Base-by-base conservation (phyloP, 30 jellyfish, hydroid and myxozoan genomes). In the Chironex yamaguchii region DNA sequence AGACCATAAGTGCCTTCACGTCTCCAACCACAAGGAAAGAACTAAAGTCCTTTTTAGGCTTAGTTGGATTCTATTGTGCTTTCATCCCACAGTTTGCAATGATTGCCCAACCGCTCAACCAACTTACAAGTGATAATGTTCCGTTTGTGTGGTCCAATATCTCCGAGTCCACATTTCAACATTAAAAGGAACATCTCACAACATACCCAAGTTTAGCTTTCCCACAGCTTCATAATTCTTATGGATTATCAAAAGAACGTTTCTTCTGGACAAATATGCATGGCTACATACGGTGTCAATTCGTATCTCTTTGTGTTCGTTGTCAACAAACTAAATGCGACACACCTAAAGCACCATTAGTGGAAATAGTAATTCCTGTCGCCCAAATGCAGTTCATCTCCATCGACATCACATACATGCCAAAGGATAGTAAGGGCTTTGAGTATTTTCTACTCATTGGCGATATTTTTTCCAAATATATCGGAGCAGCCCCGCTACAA, bases 341-440 rank as follows among this genome's bases (percentile, higher is more conserved):
- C 64, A 23, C 75, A 6, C 91, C 91, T 29, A 80, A 9, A 4
- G 26, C 3, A 23, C 81, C 81, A 11, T n/a, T n/a, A n/a, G n/a
- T n/a, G n/a, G n/a, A n/a, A n/a, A n/a, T n/a, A n/a, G n/a, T n/a
- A n/a, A n/a, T n/a, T n/a, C n/a, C n/a, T n/a, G n/a, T 62, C 30
- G 91, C 85, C 4, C 91, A 82, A 9, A 80, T 63, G 91, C 91
- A 80, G 31, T 49, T 80, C n/a, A n/a, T n/a, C n/a, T n/a, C n/a
- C n/a, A n/a, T n/a, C n/a, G n/a, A n/a, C n/a, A n/a, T n/a, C n/a
- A n/a, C n/a, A n/a, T n/a, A n/a, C n/a, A n/a, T n/a, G n/a, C n/a
- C n/a, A n/a, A n/a, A n/a, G n/a, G n/a, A n/a, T n/a, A n/a, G n/a
- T n/a, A 29, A 64, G 2, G 91, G 91, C 2, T 80, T 14, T 52